phyloP scores from a whole-genome alignment of 1,140 invertebrate species.

The Piezodorus guildinii region DNA sequence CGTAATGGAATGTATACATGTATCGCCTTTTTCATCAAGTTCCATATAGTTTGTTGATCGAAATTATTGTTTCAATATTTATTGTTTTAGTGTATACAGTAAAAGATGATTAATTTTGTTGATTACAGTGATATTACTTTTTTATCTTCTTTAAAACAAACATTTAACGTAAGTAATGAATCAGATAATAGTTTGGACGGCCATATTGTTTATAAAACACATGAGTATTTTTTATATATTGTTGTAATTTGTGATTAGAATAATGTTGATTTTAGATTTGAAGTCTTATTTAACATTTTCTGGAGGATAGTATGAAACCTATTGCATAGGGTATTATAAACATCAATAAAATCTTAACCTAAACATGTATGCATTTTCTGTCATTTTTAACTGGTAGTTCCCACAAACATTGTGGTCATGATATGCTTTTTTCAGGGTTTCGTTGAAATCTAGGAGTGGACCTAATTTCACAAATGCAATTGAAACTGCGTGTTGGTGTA shows the following conservation, averaged over 20 bases:
- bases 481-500: slow-evolving; percentile 21
- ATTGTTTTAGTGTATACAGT: not conserved
- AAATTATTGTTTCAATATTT: slow-evolving; percentile 8
- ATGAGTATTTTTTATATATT: not conserved
- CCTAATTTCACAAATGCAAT: slow-evolving; percentile 16
- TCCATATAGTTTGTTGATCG: not conserved
- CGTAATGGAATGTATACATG: not conserved
- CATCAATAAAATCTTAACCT: too few species aligned
- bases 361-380: too few species aligned
- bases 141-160: slow-evolving; percentile 3
- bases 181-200: not conserved
- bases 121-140: not conserved
- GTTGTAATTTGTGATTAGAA: not conserved
- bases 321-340: too few species aligned
- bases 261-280: not conserved
- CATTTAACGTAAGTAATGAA: slow-evolving; percentile 2
- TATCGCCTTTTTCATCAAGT: not conserved
- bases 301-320: slow-evolving; percentile 5
- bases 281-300: not conserved
- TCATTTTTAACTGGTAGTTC: too few species aligned
- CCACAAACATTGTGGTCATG: too few species aligned
- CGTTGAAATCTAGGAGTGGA: not conserved
- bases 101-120: slow-evolving; percentile 12
- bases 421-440: not conserved
- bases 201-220: slow-evolving; percentile 11